Conservation (phyloP, 2,888 invertebrate species). For the Dichetophora obliterata region DNA sequence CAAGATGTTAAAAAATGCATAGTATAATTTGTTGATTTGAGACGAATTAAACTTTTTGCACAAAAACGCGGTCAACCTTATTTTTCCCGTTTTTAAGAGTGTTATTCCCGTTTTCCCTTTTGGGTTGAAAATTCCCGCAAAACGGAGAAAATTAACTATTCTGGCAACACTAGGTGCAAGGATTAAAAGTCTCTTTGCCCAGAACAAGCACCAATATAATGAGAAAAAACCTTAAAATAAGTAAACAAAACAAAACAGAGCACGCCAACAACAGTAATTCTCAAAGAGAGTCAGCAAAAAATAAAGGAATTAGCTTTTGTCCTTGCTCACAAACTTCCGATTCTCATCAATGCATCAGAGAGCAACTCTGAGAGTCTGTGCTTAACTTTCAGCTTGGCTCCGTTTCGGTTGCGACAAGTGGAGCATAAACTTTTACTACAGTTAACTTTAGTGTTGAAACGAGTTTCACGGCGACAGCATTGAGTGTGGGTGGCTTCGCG, state of each 20-base stretch:
- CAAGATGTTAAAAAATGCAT: no score
- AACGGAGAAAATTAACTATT: no score
- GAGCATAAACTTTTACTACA: background rate
- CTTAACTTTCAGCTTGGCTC: background rate
- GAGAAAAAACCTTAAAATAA: background rate
- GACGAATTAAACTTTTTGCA: no score
- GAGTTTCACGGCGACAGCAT: conserved; percentile 21
- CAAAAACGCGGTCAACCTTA: no score
- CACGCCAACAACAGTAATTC: no score
- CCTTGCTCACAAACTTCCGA: conserved; percentile 15
- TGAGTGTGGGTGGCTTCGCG: conserved; percentile 3
- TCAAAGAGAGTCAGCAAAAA: background rate
- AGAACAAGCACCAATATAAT: background rate
- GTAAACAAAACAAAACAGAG: background rate
- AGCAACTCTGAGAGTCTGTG: background rate
- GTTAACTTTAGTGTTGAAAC: conserved; percentile 28
- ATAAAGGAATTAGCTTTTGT: background rate
- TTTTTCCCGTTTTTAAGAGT: no score
- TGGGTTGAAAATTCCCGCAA: no score
- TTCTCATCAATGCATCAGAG: background rate
- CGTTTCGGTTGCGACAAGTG: background rate
- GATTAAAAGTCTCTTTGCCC: background rate
- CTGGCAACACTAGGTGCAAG: no score
- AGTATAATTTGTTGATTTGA: no score
- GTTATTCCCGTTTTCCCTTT: background rate